Evolutionary conservation across 2,797 vertebrate genomes (phyloP).

Genomic region (Loris lydekkerianus): DNA sequence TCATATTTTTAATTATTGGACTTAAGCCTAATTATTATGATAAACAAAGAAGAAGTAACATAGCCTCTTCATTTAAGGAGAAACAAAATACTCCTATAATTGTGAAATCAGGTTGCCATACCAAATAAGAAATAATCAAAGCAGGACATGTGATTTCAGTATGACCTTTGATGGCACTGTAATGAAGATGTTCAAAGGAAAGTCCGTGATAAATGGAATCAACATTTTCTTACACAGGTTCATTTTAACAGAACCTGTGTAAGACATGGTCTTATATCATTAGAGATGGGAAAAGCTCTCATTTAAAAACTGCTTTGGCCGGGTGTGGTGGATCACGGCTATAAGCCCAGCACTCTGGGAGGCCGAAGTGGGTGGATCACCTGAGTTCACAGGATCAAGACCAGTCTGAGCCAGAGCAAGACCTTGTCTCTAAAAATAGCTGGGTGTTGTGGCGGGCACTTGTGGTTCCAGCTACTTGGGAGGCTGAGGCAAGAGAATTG

Average conservation of each 20-base stretch:
- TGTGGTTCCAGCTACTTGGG: background rate
- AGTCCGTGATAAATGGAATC: background rate
- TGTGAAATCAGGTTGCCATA: background rate
- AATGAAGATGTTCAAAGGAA: background rate
- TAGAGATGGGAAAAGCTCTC: background rate
- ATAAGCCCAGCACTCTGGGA: background rate
- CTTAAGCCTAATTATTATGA: background rate
- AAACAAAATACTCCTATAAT: slow-evolving; percentile 34
- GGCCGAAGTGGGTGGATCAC: background rate
- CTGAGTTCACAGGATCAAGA: background rate
- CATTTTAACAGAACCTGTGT: background rate
- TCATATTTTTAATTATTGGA: background rate
- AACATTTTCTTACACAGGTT: background rate
- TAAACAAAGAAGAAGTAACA: background rate
- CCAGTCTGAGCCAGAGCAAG: background rate
- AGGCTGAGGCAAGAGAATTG: background rate
- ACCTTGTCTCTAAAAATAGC: background rate
- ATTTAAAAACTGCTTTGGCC: background rate
- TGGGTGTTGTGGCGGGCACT: accelerated
- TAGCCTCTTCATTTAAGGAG: background rate
- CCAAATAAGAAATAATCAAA: slow-evolving; percentile 46
- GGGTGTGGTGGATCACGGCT: background rate
- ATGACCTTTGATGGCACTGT: background rate
- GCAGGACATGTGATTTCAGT: slow-evolving; percentile 36
- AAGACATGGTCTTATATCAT: background rate